Percentiles rank a stretch among this genome's conserved stretches.
phyloP scores from a whole-genome alignment of 2,113 vertebrate genomes.

The Tyto alba region DNA sequence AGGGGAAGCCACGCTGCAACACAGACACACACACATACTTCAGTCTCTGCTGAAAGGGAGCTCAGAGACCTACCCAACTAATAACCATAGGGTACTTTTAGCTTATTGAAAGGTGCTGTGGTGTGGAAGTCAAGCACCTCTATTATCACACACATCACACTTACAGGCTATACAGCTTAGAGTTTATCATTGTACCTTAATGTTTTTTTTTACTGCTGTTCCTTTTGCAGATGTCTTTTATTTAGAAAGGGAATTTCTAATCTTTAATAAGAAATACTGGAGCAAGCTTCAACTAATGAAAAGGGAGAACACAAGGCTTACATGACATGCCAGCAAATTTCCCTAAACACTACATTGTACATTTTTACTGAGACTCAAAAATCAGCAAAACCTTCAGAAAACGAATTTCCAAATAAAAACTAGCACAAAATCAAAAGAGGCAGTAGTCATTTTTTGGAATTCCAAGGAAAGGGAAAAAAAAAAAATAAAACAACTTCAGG shows the following conservation, averaged over 20 bases:
- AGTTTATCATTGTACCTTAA: not conserved
- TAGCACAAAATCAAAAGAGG: not conserved
- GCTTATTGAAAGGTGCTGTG: not conserved
- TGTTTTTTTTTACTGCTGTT: not conserved
- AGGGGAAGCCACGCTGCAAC: not conserved
- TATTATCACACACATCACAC: not conserved
- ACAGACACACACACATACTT: not conserved
- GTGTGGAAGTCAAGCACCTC: not conserved
- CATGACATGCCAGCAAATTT: not conserved
- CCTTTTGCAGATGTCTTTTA: not conserved
- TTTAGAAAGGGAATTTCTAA: not conserved
- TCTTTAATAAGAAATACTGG: not conserved
- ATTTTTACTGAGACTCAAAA: not conserved
- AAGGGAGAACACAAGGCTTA: not conserved
- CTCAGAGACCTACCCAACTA: not conserved
- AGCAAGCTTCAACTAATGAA: not conserved
- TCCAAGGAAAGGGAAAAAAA: constrained; percentile 8
- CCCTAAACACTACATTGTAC: not conserved
- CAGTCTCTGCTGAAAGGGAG: not conserved
- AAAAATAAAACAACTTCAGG: not conserved
- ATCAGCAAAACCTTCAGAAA: not conserved
- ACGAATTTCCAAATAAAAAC: constrained; percentile 35
- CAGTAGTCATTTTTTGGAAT: constrained; percentile 36
- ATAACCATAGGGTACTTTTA: not conserved
- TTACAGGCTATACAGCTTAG: not conserved